These are phyloP conservation scores for Sebastes steindachneri DNA, from an alignment of 2,797 vertebrate species.

Conservation along the genomic window DNA sequence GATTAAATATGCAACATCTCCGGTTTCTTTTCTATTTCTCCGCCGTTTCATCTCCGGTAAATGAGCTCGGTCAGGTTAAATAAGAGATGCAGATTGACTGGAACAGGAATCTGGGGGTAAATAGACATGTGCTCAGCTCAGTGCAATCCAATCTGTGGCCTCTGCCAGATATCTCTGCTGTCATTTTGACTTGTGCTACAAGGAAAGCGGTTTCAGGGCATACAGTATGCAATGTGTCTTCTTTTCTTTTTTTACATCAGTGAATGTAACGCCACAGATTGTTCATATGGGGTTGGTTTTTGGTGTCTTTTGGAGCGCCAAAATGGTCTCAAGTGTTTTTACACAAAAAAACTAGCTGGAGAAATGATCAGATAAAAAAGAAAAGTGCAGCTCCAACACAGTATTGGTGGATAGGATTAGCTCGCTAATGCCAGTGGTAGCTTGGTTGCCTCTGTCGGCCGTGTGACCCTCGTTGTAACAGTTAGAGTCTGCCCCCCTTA, in stretches of 20 bases:
- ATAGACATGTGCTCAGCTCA: slow-evolving; percentile 60
- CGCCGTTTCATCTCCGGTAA: slow-evolving; percentile 58
- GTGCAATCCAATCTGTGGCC: slow-evolving; percentile 22
- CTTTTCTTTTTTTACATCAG: neutral
- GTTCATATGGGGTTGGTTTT: neutral
- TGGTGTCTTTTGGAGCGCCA: neutral
- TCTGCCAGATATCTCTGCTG: slow-evolving; percentile 35
- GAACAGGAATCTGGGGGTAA: slow-evolving; percentile 44
- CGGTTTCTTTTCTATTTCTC: slow-evolving; percentile 44
- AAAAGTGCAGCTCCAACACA: neutral
- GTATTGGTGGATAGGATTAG: neutral
- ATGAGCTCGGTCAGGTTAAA: slow-evolving; percentile 69
- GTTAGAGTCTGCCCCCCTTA: neutral
- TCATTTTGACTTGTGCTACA: slow-evolving; percentile 51
- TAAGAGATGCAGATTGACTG: slow-evolving; percentile 73
- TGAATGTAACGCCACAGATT: neutral
- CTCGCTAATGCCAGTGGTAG: too few relatives aligned
- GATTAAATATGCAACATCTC: slow-evolving; percentile 78
- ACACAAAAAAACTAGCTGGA: neutral
- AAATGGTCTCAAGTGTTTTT: neutral
- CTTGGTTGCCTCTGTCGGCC: neutral
- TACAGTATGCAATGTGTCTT: slow-evolving; percentile 18
- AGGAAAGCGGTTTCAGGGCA: slow-evolving; percentile 25
- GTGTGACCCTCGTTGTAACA: neutral
- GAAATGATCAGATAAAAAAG: neutral